Evolutionary conservation across 1,140 invertebrate genomes (phyloP), one percentile per base, ranked within the genome.

Genomic region (Bombus huntii): DNA sequence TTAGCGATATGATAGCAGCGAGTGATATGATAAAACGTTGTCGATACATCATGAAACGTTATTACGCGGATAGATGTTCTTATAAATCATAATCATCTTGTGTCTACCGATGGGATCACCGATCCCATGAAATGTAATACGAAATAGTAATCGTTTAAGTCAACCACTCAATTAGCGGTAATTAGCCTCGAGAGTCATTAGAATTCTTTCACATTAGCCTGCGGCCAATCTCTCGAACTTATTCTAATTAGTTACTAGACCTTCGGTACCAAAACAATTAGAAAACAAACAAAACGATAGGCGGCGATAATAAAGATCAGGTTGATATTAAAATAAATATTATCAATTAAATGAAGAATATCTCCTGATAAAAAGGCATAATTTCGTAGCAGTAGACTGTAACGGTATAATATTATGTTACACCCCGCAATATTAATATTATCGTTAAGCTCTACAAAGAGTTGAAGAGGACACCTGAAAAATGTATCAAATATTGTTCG

Each of bases 161-260:
- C 53, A 12, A n/a, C 10, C 70, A 57, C 39, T 72, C 15, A 78
- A 57, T 84, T 79, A 79, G 37, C n/a, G 47, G 15, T 85, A 81
- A 85, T 85, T 81, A 31, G 22, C 28, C 28, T 37, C 1, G 47
- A 83, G 47, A 34, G 18, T 57, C 65, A 12, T 59, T 15, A 28
- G 15, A 47, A 68, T 53, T 68, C 57, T 57, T 34, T 68, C 25
- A 10, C 13, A 1, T 68, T 66, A 75, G 37, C 31, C 25, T 15
- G n/a, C 6, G 10, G 31, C 3, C 1, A 6, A 84, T 78, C 18
- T 68, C 22, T 5, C 10, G 15, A 2, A 42, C 13, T 57, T 59
- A 34, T 10, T 22, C 5, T 44, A 39, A 59, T 72, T 72, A 39
- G 4, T n/a, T 5, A 53, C 18, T 22, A 53, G 10, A 18, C 0